phyloP scores from a whole-genome alignment of 2,888 invertebrate genomes.

The Lochmaea capreae region DNA sequence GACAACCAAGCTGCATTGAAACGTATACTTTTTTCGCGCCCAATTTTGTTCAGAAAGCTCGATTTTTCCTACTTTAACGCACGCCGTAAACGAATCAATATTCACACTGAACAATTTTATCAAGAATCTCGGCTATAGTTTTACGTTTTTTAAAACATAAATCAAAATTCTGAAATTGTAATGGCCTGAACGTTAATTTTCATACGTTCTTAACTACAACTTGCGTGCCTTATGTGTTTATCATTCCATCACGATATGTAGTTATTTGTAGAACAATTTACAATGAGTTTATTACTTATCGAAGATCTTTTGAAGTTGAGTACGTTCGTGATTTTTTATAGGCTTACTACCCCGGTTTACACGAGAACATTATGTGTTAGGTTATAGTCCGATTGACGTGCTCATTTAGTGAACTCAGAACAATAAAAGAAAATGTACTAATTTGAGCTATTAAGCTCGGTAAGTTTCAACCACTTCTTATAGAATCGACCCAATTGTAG shows the following conservation, averaged over 20 bases:
- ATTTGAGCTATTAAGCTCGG: not conserved
- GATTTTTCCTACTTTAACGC: too few species aligned
- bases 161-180: not conserved
- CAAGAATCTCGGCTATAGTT: too few species aligned
- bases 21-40: too few species aligned
- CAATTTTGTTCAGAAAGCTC: too few species aligned
- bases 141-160: not conserved
- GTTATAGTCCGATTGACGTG: not conserved
- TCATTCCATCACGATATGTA: slow-evolving; percentile 47
- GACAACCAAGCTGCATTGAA: too few species aligned
- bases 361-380: not conserved
- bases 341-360: slow-evolving; percentile 3
- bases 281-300: slow-evolving; percentile 33
- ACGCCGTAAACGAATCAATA: too few species aligned
- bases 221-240: slow-evolving; percentile 43
- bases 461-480: too few species aligned
- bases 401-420: not conserved
- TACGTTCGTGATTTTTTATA: slow-evolving; percentile 27
- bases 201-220: not conserved
- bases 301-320: slow-evolving; percentile 24
- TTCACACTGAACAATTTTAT: too few species aligned
- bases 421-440: not conserved
- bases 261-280: slow-evolving; percentile 53
- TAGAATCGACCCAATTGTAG: too few species aligned
- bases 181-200: not conserved